Evolutionary conservation across 2,797 vertebrate species (phyloP).

Genomic region (Galaxias olidus): DNA sequence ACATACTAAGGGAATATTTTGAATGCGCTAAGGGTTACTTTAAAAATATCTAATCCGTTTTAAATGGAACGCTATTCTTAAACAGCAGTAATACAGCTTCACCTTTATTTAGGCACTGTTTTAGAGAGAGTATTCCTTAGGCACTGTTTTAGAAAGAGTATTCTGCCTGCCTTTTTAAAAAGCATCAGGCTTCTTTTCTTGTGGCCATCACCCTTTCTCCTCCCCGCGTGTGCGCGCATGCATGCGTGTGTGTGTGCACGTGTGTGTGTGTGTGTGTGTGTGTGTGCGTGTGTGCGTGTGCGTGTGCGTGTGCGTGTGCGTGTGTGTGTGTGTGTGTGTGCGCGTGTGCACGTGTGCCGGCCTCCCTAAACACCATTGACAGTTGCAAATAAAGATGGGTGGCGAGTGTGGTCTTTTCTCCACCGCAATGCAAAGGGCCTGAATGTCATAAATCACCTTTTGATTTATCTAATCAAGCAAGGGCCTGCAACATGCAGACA

Average conservation of each 20-base stretch:
- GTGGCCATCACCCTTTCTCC: conserved; percentile 17
- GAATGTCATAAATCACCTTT: conserved; percentile 86
- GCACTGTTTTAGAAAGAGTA: too few species aligned
- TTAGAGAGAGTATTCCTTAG: too few species aligned
- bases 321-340: conserved; percentile 31
- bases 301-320: conserved; percentile 8
- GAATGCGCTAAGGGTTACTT: too few species aligned
- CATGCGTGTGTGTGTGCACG: conserved; percentile 35
- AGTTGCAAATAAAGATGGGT: conserved; percentile 85
- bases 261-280: too few species aligned
- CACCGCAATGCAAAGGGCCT: conserved; percentile 76
- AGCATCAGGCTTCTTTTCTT: conserved; percentile 30
- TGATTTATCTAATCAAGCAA: conserved; percentile 87
- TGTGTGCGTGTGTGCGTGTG: conserved; percentile 31
- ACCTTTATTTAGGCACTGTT: too few species aligned
- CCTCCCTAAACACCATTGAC: conserved; percentile 73
- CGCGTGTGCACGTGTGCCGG: conserved; percentile 27
- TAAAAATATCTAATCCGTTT: too few species aligned
- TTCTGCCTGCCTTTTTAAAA: conserved; percentile 49
- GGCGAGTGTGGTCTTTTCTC: conserved; percentile 65
- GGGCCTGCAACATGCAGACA: conserved; percentile 80
- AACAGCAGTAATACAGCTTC: conserved; percentile 15
- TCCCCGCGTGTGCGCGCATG: conserved; percentile 7
- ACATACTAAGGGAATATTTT: too few species aligned
- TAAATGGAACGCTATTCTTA: conserved; percentile 44